Conservation (phyloP, 2,113 vertebrate genomes). For the Ptychochromis oligacanthus region DNA sequence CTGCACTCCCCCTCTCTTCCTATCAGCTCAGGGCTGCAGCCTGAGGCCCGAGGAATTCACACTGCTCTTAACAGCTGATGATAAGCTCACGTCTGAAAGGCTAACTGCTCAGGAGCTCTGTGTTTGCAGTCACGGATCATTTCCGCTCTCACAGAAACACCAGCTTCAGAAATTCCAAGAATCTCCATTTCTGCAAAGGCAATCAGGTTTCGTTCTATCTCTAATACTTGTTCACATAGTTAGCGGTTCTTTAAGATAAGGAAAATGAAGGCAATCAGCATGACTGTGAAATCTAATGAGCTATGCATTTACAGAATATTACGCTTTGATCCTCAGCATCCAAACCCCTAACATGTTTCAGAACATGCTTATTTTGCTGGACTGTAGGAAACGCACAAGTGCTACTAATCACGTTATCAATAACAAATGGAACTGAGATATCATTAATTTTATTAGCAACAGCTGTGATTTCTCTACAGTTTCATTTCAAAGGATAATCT, state of each 20-base stretch:
- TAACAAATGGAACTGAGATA: neutral
- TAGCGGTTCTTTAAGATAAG: neutral
- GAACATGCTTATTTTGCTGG: neutral
- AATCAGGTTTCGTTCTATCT: neutral
- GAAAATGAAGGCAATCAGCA: neutral
- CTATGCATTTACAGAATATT: neutral
- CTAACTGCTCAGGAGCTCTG: neutral
- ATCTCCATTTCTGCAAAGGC: neutral
- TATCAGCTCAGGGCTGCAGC: conserved; percentile 41
- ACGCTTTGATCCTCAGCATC: neutral
- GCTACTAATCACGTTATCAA: neutral
- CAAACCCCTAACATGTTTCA: neutral
- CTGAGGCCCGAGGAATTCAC: conserved; percentile 61
- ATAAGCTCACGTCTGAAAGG: conserved; percentile 69
- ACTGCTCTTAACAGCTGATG: conserved; percentile 65
- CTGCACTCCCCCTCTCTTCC: conserved; percentile 32
- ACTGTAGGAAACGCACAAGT: neutral
- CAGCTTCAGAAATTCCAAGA: conserved; percentile 27
- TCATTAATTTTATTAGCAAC: neutral
- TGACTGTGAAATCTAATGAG: neutral
- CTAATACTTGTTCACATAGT: neutral
- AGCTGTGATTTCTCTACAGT: neutral
- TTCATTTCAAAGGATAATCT: neutral
- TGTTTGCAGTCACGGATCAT: conserved; percentile 44
- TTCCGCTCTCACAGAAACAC: conserved; percentile 34